Conservation (phyloP, 1,140 invertebrate genomes). For the Lepidostoma basale region DNA sequence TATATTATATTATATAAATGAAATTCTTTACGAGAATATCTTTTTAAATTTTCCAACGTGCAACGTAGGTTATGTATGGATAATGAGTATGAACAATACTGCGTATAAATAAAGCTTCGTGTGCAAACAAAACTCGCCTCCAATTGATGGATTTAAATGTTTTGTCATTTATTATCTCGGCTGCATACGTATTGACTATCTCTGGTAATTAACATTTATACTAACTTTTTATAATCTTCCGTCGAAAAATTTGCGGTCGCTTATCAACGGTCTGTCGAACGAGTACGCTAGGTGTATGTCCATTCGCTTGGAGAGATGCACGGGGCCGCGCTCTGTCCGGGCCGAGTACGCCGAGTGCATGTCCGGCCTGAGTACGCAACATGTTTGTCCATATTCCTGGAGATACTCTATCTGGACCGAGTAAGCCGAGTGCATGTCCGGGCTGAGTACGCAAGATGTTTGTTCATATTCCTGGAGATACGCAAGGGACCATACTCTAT, state of each 20-base stretch:
- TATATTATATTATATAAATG: slow-evolving; percentile 21
- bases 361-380: slow-evolving; percentile 26
- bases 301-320: slow-evolving; percentile 31
- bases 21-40: slow-evolving; percentile 39
- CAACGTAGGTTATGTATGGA: slow-evolving; percentile 42
- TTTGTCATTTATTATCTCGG: slow-evolving; percentile 46
- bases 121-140: slow-evolving; percentile 42
- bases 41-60: slow-evolving; percentile 44
- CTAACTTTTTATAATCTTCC: slow-evolving; percentile 39
- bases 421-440: not conserved
- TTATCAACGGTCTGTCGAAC: slow-evolving; percentile 11
- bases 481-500: no score
- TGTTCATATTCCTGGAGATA: slow-evolving; percentile 39
- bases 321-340: not conserved
- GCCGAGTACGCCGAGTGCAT: not conserved
- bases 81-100: slow-evolving; percentile 44
- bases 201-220: slow-evolving; percentile 27
- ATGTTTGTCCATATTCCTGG: slow-evolving; percentile 41
- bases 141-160: slow-evolving; percentile 43
- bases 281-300: slow-evolving; percentile 38
- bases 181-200: slow-evolving; percentile 41
- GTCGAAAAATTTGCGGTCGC: slow-evolving; percentile 32
- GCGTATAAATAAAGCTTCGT: slow-evolving; percentile 43
- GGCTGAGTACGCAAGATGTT: slow-evolving; percentile 35
- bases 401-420: not conserved